Evolutionary conservation across 1,140 invertebrate species (phyloP).

Genomic region (Brachionus calyciflorus): DNA sequence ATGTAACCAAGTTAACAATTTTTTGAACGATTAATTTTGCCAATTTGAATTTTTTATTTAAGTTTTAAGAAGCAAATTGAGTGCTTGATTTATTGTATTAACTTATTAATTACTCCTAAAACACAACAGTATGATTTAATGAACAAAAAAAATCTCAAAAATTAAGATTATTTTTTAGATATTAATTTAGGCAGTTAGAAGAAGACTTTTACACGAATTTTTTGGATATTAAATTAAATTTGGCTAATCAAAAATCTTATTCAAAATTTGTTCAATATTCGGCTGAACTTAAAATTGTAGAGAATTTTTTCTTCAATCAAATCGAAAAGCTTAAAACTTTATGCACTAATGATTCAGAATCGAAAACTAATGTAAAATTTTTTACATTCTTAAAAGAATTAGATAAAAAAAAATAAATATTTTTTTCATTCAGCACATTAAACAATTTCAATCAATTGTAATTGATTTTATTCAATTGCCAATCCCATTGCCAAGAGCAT

Average conservation of each 20-base stretch:
- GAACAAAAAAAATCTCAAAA: neutral
- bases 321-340: conserved; percentile 4
- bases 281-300: conserved; percentile 4
- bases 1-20: conserved; percentile 16
- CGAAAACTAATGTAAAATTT: neutral
- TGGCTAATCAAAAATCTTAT: neutral
- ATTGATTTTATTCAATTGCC: conserved; percentile 31
- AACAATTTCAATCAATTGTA: neutral
- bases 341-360: neutral
- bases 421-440: neutral
- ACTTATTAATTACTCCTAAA: conserved; percentile 17
- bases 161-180: neutral
- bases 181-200: neutral
- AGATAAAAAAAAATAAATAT: neutral
- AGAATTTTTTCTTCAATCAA: conserved; percentile 10
- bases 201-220: conserved; percentile 14
- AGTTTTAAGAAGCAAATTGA: conserved; percentile 24
- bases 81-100: conserved; percentile 1
- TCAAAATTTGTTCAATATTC: conserved; percentile 4
- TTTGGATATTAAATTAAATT: neutral
- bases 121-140: neutral
- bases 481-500: conserved; percentile 32
- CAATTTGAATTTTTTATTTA: neutral
- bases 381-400: neutral
- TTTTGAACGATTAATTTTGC: neutral